phyloP scores from a whole-genome alignment of 1,140 invertebrate genomes.

The Galleria mellonella region DNA sequence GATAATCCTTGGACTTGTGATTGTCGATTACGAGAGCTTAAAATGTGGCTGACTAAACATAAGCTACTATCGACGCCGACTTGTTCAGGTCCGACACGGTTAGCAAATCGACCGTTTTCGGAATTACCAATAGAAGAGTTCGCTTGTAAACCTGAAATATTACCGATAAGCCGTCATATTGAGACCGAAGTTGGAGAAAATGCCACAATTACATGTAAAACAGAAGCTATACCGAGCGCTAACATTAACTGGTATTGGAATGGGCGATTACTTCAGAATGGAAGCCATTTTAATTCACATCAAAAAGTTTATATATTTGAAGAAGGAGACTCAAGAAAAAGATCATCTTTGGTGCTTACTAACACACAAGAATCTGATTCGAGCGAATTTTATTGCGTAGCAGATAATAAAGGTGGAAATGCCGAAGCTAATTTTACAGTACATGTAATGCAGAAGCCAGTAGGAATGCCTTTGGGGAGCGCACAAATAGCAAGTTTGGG shows the following conservation, averaged over 20 bases:
- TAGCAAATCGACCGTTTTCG: conserved; percentile 81
- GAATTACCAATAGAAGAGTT: conserved; percentile 88
- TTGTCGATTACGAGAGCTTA: conserved; percentile 87
- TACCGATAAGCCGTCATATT: conserved; percentile 83
- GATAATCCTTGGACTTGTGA: conserved; percentile 95
- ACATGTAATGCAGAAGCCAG: conserved; percentile 84
- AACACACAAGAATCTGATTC: conserved; percentile 92
- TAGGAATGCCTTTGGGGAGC: conserved; percentile 86
- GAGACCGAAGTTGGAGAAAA: conserved; percentile 88
- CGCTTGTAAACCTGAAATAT: conserved; percentile 89
- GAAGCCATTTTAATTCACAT: conserved; percentile 85
- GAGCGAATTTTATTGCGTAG: conserved; percentile 92
- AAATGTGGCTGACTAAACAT: conserved; percentile 87
- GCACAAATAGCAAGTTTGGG: conserved; percentile 90
- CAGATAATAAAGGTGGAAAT: conserved; percentile 92
- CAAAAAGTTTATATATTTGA: conserved; percentile 88
- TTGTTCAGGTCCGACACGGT: conserved; percentile 82
- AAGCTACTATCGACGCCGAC: conserved; percentile 88
- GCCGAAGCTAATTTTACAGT: conserved; percentile 94
- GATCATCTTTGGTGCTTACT: conserved; percentile 87
- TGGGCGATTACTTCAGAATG: conserved; percentile 85
- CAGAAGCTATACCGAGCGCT: conserved; percentile 87
- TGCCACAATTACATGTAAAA: conserved; percentile 86
- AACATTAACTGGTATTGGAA: conserved; percentile 92
- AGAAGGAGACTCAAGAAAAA: conserved; percentile 83